These are phyloP conservation scores for Heloderma charlesbogerti DNA, from an alignment of 2,113 vertebrate genomes.

Conservation along the genomic window DNA sequence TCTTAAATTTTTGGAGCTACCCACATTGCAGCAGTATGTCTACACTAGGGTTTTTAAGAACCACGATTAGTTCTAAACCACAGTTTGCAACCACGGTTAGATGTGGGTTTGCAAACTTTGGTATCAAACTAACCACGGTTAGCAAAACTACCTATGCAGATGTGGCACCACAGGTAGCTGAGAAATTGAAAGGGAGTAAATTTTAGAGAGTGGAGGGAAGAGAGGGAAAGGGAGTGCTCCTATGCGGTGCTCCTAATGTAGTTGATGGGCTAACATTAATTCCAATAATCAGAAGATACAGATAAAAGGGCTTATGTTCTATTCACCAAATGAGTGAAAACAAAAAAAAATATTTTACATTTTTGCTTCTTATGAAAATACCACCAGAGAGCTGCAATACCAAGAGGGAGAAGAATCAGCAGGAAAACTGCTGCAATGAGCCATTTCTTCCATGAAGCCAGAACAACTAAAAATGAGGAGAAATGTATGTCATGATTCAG, in stretches of 20 bases:
- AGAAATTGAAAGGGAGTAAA: neutral
- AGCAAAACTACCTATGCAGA: neutral
- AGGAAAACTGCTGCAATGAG: slow-evolving; percentile 60
- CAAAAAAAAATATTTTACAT: slow-evolving; percentile 56
- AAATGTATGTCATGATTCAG: slow-evolving; percentile 17
- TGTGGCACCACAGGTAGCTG: neutral
- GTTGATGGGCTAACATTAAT: neutral
- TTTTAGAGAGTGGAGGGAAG: neutral
- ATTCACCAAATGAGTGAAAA: neutral
- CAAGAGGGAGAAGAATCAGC: neutral
- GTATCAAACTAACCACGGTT: neutral
- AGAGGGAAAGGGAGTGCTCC: neutral
- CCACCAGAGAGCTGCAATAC: slow-evolving; percentile 35
- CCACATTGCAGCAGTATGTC: neutral
- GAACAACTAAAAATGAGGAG: slow-evolving; percentile 66
- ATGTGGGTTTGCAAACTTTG: neutral
- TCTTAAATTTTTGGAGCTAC: neutral
- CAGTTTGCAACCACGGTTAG: neutral
- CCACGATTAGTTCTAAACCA: neutral
- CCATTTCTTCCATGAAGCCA: slow-evolving; percentile 72
- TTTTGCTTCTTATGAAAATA: slow-evolving; percentile 66
- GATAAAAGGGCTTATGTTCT: neutral
- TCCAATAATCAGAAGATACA: neutral
- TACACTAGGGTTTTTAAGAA: neutral
- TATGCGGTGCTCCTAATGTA: neutral